Evolutionary conservation across 2,797 vertebrate species (phyloP), one percentile per base, ranked within the genome.

Genomic region (Philypnodon macrostomus): DNA sequence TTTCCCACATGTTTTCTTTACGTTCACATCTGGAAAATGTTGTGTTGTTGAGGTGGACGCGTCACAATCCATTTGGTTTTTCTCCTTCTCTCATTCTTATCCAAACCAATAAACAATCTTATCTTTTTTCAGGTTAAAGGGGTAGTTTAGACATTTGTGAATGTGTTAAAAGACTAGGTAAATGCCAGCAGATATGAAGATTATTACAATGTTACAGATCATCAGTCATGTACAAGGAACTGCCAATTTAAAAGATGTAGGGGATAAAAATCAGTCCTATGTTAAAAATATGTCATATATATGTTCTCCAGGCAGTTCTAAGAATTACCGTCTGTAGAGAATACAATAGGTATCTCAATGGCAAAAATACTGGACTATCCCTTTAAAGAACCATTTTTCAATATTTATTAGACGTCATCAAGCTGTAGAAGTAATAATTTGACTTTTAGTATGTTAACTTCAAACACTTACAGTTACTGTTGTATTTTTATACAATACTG

Each of bases 401-500:
- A 23, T 13, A 24, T 27, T 11, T 26, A 41, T 27, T 51, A 17
- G 42, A 18, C 14, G 29, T 17, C 56, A 23, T 10, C 30, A 48
- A 23, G 31, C 55, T 49, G 47, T 37, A 9, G 60, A 34, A 58
- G 45, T 56, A 35, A 32, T 19, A 36, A 59, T 58, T 23, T 59
- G 8, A 19, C 7, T 48, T 23, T 47, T 4, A 47, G 36, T 34
- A n/a, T n/a, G n/a, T n/a, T n/a, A n/a, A 48, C 21, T 42, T n/a
- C n/a, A n/a, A n/a, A 34, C 29, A 38, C 7, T 54, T 26, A n/a
- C n/a, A n/a, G 50, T 59, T 14, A 48, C 18, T 38, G 64, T 53
- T 72, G 41, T 63, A 39, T 67, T 58, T 63, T 68, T 49, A 55
- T 70, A 23, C 70, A 54, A 67, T 57, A 39, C 44, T 62, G 37